These are phyloP conservation scores for Echeneis naucrates DNA, from an alignment of 2,797 vertebrate genomes.

Conservation along the genomic window DNA sequence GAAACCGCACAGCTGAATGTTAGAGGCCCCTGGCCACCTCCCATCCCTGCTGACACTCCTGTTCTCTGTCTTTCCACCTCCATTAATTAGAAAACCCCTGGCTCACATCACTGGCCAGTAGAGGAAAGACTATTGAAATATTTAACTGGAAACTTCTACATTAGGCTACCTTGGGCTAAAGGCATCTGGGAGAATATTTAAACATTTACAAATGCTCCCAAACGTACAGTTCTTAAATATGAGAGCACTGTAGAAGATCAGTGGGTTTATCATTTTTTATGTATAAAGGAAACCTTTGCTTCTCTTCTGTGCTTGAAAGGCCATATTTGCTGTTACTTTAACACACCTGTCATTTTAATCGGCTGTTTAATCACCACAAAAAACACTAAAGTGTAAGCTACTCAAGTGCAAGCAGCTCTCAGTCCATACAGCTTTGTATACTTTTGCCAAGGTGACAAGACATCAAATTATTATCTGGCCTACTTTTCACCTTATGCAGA, in stretches of 20 bases:
- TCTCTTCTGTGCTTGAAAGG: background rate
- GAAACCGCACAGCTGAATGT: conserved; percentile 72
- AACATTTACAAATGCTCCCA: conserved; percentile 54
- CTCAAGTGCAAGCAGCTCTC: background rate
- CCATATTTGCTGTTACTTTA: background rate
- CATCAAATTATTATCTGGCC: conserved; percentile 34
- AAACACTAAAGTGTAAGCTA: background rate
- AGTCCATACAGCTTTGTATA: background rate
- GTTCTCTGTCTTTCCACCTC: conserved; percentile 60
- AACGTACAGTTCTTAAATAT: conserved; percentile 24
- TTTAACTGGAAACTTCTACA: conserved; percentile 54
- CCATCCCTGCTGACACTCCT: conserved; percentile 61
- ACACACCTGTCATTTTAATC: background rate
- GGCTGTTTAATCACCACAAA: background rate
- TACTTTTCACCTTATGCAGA: conserved; percentile 30
- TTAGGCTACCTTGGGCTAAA: conserved; percentile 45
- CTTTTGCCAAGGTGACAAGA: conserved; percentile 43
- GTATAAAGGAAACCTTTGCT: background rate
- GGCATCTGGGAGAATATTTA: conserved; percentile 44
- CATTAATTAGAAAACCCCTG: conserved; percentile 68
- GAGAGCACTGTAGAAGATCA: background rate
- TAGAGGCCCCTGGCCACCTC: conserved; percentile 44
- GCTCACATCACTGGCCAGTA: conserved; percentile 29
- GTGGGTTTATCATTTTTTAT: background rate
- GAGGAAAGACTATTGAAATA: conserved; percentile 60